phyloP scores from a whole-genome alignment of 2,888 invertebrate species.

The Parnassius apollo region DNA sequence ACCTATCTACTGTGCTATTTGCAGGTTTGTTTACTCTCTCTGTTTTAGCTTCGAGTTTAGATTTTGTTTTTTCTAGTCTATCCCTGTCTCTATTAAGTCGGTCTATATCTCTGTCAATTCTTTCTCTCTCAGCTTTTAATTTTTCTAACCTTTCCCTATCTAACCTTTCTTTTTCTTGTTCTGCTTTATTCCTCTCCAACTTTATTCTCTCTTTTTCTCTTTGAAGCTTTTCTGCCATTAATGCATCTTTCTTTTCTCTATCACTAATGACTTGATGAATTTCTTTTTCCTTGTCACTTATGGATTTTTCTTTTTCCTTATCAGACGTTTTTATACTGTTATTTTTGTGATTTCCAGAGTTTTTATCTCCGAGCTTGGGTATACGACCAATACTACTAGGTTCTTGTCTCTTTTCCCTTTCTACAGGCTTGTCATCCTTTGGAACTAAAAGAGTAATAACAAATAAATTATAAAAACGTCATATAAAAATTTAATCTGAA shows the following conservation, averaged over 20 bases:
- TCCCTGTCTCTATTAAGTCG: constrained; percentile 64
- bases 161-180: constrained; percentile 45
- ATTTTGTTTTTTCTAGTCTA: constrained; percentile 63
- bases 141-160: constrained; percentile 64
- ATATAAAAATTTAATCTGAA: too few species aligned
- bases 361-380: constrained; percentile 75
- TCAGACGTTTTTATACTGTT: constrained; percentile 47
- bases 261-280: constrained; percentile 35
- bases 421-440: constrained; percentile 54
- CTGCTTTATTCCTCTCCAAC: constrained; percentile 50
- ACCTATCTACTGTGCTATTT: constrained; percentile 51
- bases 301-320: constrained; percentile 41
- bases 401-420: constrained; percentile 59
- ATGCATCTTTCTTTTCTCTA: constrained; percentile 32
- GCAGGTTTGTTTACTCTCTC: constrained; percentile 46
- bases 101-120: constrained; percentile 69
- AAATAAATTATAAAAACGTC: too few species aligned
- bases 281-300: constrained; percentile 40
- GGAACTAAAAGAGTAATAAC: constrained; percentile 38
- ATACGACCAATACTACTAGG: constrained; percentile 64
- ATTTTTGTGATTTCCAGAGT: constrained; percentile 42
- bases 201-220: constrained; percentile 41
- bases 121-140: constrained; percentile 67
- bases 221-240: constrained; percentile 40
- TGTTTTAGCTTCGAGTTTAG: constrained; percentile 53